These are phyloP conservation scores for Pammene aurita DNA, from an alignment of 2,888 invertebrate genomes.

Conservation along the genomic window DNA sequence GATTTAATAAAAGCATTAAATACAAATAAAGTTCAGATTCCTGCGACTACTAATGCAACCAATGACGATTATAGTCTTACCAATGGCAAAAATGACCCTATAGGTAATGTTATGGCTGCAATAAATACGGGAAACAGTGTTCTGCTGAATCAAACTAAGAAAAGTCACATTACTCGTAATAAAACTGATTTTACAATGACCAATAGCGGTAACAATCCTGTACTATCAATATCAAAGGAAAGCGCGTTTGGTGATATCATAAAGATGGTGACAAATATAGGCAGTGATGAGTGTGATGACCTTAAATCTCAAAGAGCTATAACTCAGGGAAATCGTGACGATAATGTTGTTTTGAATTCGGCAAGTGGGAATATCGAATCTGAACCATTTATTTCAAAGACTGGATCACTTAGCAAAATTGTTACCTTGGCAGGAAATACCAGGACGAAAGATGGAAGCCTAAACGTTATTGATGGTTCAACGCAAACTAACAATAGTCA, in stretches of 20 bases:
- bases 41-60: background rate
- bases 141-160: too few relatives aligned
- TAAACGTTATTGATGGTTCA: background rate
- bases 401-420: too few relatives aligned
- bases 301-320: too few relatives aligned
- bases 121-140: too few relatives aligned
- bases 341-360: too few relatives aligned
- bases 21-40: background rate
- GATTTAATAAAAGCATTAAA: conserved; percentile 18
- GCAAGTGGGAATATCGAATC: too few relatives aligned
- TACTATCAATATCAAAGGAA: background rate
- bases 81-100: too few relatives aligned
- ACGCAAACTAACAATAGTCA: background rate
- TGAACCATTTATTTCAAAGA: too few relatives aligned
- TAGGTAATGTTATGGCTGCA: too few relatives aligned
- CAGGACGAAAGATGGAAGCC: background rate
- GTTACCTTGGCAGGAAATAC: background rate
- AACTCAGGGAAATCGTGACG: too few relatives aligned
- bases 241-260: background rate
- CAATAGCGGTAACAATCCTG: background rate
- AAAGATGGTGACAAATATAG: background rate
- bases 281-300: too few relatives aligned
- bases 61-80: background rate
- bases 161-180: too few relatives aligned
- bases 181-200: background rate